These are phyloP conservation scores for Leptosomus discolor DNA, from an alignment of 2,113 vertebrate genomes.

Conservation along the genomic window DNA sequence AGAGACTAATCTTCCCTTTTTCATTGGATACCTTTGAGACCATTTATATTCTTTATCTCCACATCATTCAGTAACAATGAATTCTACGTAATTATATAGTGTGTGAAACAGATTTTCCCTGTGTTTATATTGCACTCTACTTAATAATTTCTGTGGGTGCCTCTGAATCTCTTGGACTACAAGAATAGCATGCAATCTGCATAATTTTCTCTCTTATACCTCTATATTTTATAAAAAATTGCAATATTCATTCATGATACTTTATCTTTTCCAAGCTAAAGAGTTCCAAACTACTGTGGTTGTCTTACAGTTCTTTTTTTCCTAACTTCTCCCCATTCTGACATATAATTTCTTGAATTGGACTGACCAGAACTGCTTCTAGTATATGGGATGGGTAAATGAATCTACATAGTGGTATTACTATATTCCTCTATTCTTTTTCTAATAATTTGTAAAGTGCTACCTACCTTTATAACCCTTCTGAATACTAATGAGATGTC, in stretches of 20 bases:
- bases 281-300: neutral
- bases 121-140: conserved; percentile 1
- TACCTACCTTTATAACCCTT: neutral
- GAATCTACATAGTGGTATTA: neutral
- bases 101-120: neutral
- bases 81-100: neutral
- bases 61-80: neutral
- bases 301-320: neutral
- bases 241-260: neutral
- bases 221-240: neutral
- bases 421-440: neutral
- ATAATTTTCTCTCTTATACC: neutral
- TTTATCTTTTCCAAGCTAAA: neutral
- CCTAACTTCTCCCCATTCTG: neutral
- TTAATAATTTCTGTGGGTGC: conserved; percentile 3
- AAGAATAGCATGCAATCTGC: neutral
- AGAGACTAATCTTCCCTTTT: neutral
- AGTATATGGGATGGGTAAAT: neutral
- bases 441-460: neutral
- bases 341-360: neutral
- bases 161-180: conserved; percentile 10
- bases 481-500: neutral
- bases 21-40: neutral
- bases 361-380: neutral
- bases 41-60: neutral